Evolutionary conservation across 2,888 invertebrate genomes (phyloP), one percentile per base, ranked within the genome.

Genomic region (Netelia inedita): DNA sequence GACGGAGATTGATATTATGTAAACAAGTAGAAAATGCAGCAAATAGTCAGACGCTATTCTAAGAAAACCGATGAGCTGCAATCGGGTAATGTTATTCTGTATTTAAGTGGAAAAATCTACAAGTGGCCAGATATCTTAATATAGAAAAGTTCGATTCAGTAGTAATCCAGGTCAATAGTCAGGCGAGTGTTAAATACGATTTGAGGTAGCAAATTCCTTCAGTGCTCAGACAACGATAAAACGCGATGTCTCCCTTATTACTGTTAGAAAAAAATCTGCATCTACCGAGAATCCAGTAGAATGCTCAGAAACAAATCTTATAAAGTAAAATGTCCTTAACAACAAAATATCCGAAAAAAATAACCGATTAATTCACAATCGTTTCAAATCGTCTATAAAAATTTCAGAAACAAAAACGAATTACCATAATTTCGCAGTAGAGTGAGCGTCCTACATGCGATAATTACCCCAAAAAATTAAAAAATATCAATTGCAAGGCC

Each of bases 201-300:
- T 0, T 11, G 8, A 14, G 79, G 79, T 79, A 43, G 63, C 79
- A 79, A 53, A 10, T 65, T 63, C 63, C 10, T 35, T 28, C 23
- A 68, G 19, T 74, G n/a, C 43, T 80, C 80, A 74, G 80, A 73
- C 73, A n/a, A n/a, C 35, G 14, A 6, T 23, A 5, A 23, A 63
- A 23, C 2, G 8, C 2, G 10, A 14, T 46, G 2, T 46, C 2
- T 46, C 14, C 2, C 3, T 46, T 1, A 35, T 35, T 35, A 35
- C 35, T 6, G 35, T 35, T 35, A 35, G 0, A 35, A 35, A 35
- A 35, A 35, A 1, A 35, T 35, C 1, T 35, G 6, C 8, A 35
- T 35, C 35, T 0, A 35, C 6, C 35, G 0, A 35, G 0, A 35
- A 5, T 35, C 35, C 35, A 35, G 5, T 6, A 35, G 0, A 35